These are phyloP conservation scores for Meganola albula DNA, from an alignment of 2,888 invertebrate species.

Conservation along the genomic window DNA sequence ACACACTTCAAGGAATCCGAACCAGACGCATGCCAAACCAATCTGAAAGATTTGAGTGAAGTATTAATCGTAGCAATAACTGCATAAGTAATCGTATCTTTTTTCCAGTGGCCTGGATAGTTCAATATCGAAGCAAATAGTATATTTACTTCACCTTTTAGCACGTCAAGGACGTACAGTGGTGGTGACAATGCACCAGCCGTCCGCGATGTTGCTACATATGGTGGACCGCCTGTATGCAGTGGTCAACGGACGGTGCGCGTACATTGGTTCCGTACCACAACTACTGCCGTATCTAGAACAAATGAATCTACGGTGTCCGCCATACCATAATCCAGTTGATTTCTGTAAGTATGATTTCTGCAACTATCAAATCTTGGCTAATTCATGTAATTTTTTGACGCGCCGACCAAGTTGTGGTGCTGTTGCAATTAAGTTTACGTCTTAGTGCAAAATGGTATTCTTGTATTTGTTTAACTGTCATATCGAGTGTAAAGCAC, in stretches of 20 bases:
- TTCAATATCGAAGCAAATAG: conserved; percentile 88
- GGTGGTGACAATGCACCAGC: conserved; percentile 94
- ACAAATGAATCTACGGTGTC: conserved; percentile 84
- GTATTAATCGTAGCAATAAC: neutral
- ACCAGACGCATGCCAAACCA: too few relatives aligned
- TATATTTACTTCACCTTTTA: conserved; percentile 87
- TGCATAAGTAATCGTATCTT: conserved; percentile 18
- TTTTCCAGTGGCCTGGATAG: conserved; percentile 63
- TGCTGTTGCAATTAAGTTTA: too few relatives aligned
- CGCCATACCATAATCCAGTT: conserved; percentile 93
- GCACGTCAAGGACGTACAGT: conserved; percentile 91
- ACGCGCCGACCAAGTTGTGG: too few relatives aligned
- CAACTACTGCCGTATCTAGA: conserved; percentile 87
- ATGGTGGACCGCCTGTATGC: conserved; percentile 94
- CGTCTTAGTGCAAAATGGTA: too few relatives aligned
- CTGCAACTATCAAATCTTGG: too few relatives aligned
- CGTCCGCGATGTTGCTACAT: conserved; percentile 89
- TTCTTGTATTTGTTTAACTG: too few relatives aligned
- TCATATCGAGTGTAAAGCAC: too few relatives aligned
- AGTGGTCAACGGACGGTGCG: conserved; percentile 86
- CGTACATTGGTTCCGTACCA: conserved; percentile 87
- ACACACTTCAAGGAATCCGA: too few relatives aligned
- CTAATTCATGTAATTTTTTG: too few relatives aligned
- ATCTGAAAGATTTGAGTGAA: too few relatives aligned
- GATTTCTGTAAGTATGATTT: conserved; percentile 85